phyloP scores from a whole-genome alignment of 2,888 invertebrate species.

The Drosophila nr. perissopoda region DNA sequence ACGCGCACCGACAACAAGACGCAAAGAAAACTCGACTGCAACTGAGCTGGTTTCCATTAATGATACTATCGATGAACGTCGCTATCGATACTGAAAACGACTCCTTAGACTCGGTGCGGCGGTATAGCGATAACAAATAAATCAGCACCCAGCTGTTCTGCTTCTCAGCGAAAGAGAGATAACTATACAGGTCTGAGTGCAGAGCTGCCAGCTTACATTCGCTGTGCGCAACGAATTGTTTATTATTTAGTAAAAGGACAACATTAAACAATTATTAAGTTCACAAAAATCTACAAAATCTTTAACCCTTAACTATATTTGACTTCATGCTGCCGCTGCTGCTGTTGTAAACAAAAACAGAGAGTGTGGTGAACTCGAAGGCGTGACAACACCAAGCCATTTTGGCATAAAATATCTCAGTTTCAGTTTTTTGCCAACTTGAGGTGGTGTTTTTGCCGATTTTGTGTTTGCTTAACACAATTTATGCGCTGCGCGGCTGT shows the following conservation, averaged over 20 bases:
- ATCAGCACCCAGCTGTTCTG: slow-evolving; percentile 42
- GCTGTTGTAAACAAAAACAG: background rate
- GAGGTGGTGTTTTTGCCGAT: slow-evolving; percentile 25
- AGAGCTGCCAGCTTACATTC: slow-evolving; percentile 45
- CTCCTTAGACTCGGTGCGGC: slow-evolving; percentile 11
- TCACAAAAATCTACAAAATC: background rate
- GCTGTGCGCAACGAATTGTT: slow-evolving; percentile 52
- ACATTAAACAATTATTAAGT: slow-evolving; percentile 27
- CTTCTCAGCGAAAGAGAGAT: slow-evolving; percentile 24
- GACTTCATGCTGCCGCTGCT: background rate
- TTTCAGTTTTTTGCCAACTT: slow-evolving; percentile 26
- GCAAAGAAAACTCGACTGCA: slow-evolving; percentile 48
- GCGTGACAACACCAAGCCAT: slow-evolving; percentile 26
- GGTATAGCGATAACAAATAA: background rate
- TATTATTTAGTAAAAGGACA: slow-evolving; percentile 45
- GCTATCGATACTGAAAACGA: slow-evolving; percentile 35
- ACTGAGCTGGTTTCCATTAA: slow-evolving; percentile 22
- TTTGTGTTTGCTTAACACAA: slow-evolving; percentile 16
- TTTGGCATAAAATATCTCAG: slow-evolving; percentile 25
- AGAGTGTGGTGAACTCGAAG: background rate
- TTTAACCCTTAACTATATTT: background rate
- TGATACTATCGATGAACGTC: slow-evolving; percentile 7
- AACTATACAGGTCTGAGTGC: slow-evolving; percentile 8
- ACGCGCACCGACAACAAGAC: slow-evolving; percentile 36
- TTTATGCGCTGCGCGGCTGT: slow-evolving; percentile 35